Evolutionary conservation across 2,888 invertebrate genomes (phyloP), one percentile per base, ranked within the genome.

Genomic region (Drosophila vallismaia): DNA sequence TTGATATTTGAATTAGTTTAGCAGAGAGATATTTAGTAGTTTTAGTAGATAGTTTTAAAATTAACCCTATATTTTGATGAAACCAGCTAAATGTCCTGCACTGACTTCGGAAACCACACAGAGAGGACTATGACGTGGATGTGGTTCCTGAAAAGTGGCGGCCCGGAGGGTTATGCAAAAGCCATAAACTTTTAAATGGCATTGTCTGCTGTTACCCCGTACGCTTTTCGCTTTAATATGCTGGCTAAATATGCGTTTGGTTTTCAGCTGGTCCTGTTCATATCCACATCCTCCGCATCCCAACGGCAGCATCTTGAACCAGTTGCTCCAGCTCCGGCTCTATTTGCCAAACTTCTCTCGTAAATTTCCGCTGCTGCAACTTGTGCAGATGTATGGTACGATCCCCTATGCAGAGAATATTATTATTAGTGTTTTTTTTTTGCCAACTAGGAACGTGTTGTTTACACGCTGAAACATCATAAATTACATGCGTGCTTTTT

Each of bases 381-480:
- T 38, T 53, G 53, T 64, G 77, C 71, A 71, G 62, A 77, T 66
- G 57, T 54, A 73, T 63, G 36, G 29, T 52, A 29, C 48, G 55
- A 31, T 50, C 28, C 46, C 53, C 52, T 29, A 38, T 12, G 56
- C 54, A 40, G 42, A 8, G 29, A 9, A 19, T 19, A 8, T 10
- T 19, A n/a, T 6, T 6, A 7, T 40, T 36, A n/a, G n/a, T 19
- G 1, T 19, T 31, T 57, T 53, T 63, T 74, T 55, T 73, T 59
- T 46, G 67, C 56, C 53, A 71, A 69, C 63, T 81, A 53, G 59
- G 74, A 81, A 79, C 88, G 88, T 86, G 88, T 84, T 86, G 87
- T 86, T 88, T 88, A 84, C 77, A 76, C 82, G 76, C 85, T 84
- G 86, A 88, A 86, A 88, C 87, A 86, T 84, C 87, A 88, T 86